These are phyloP conservation scores for Ypsolopha scabrella DNA, from an alignment of 2,888 invertebrate genomes.

Conservation along the genomic window DNA sequence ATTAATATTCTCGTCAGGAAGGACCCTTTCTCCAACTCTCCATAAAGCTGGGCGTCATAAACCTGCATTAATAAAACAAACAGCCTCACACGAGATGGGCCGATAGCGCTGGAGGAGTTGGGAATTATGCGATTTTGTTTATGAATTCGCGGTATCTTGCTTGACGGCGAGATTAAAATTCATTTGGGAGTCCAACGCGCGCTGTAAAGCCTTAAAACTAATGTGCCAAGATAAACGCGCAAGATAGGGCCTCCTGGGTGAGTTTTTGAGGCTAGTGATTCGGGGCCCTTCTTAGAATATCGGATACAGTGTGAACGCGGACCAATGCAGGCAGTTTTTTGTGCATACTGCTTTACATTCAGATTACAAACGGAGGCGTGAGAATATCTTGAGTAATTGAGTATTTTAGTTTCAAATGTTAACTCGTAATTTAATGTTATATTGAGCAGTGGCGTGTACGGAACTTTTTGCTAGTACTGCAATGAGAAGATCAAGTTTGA, in stretches of 20 bases:
- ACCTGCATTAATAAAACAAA: constrained; percentile 33
- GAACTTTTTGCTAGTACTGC: no score
- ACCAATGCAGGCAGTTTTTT: constrained; percentile 5
- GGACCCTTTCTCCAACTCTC: constrained; percentile 11
- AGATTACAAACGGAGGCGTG: constrained; percentile 23
- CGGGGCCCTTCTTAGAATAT: constrained; percentile 32
- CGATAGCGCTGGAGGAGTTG: constrained; percentile 21
- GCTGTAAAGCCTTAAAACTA: constrained; percentile 30
- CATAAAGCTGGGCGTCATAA: constrained; percentile 16
- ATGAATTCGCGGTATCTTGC: constrained; percentile 30
- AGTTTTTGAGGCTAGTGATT: constrained; percentile 21
- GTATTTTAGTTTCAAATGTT: constrained; percentile 1
- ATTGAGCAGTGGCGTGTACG: neutral
- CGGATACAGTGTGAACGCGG: constrained; percentile 12
- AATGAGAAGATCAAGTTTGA: no score
- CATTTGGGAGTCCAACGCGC: constrained; percentile 26
- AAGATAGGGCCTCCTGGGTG: constrained; percentile 19
- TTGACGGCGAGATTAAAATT: constrained; percentile 30
- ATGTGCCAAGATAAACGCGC: constrained; percentile 33
- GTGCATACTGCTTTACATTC: constrained; percentile 4
- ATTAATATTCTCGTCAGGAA: constrained; percentile 38
- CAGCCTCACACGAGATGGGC: constrained; percentile 29
- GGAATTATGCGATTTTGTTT: constrained; percentile 28
- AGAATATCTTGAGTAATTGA: constrained; percentile 19
- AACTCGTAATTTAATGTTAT: neutral